Evolutionary conservation across 2,113 vertebrate genomes (phyloP), one percentile per base, ranked within the genome.

Genomic region (Rutilus rutilus): DNA sequence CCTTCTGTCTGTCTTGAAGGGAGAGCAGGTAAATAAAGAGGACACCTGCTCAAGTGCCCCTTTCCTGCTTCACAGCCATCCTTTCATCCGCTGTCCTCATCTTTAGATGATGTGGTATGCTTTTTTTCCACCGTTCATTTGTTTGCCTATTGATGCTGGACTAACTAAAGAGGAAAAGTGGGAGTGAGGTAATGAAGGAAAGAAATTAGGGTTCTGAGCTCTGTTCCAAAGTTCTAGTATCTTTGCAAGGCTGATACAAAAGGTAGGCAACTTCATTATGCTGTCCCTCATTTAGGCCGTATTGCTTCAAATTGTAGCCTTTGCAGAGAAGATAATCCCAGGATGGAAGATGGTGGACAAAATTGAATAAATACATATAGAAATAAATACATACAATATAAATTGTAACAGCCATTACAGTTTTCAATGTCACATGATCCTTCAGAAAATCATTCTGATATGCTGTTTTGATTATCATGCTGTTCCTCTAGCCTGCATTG

Each of bases 1-100:
- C 36, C 59, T 64, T 33, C 23, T 50, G 52, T 39, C 52, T 86
- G 50, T 57, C 52, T 78, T 57, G 33, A 64, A 65, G 67, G 83
- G 74, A 81, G 85, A 73, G 78, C 73, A 83, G 82, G 65, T 86
- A 80, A 88, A 89, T 88, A 86, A 89, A 89, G 71, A 81, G 85
- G 76, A 89, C 86, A 86, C 88, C 87, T 87, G 86, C 57, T 57
- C 77, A 52, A 47, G 81, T 64, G 27, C 45, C 62, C 59, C 33
- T 64, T 36, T 62, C 74, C 42, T 78, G 52, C 50, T 45, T 27
- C 80, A 57, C 73, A 11, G 21, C 75, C 78, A 78, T 59, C 54
- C 79, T 59, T 80, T 87, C 59, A 82, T 75, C 67, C 62, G 3
- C 21, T 10, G 74, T 52, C 81, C 60, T 57, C 67, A 14, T 89